Base-by-base conservation (phyloP, 2,888 invertebrate genomes). In the Barypeithes pellucidus region DNA sequence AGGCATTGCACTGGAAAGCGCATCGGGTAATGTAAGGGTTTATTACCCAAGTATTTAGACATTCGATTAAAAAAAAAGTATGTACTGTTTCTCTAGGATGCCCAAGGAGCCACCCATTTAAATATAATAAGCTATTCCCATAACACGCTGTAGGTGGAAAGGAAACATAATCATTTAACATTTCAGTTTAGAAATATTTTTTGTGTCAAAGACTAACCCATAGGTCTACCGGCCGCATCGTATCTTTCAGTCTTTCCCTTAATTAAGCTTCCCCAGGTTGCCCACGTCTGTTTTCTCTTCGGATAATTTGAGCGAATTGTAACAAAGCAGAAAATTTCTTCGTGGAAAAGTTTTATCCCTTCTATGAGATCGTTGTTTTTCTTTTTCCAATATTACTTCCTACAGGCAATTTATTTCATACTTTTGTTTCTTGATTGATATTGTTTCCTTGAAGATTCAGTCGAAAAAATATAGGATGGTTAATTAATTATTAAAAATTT, bases 331-430 rank as follows among this genome's bases (percentile, higher is more conserved):
- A 9, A 14, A 20, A 45, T 61, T 61, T 22, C 43, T 61, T 36
- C n/a, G 22, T n/a, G 41, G 16, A 50, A 18, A 22, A 33, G 11
- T 39, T 52, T 65, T 65, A 52, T 65, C 52, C 36, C 22, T 29
- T 29, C 14, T 33, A 65, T 52, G 16, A 18, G 36, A n/a, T 45
- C 52, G 33, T 73, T 75, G 73, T 52, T 73, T 16, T 65, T 63
- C 50, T 22, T 39, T 57, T 60, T 61, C 24, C 41, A 11, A 61
- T 61, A 61, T 61, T 14, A 41, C 12, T 14, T 61, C 61, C 61
- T 45, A 61, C 7, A 45, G 61, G 61, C 43, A 43, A 61, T 61
- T 61, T 24, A 18, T 61, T 45, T 45, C 61, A 45, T 61, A 61
- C 45, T 24, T 22, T 43, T 61, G 12, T 12, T 16, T 61, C 18